Base-by-base conservation (phyloP, 1,140 invertebrate species). In the Scaptomyza hsui region DNA sequence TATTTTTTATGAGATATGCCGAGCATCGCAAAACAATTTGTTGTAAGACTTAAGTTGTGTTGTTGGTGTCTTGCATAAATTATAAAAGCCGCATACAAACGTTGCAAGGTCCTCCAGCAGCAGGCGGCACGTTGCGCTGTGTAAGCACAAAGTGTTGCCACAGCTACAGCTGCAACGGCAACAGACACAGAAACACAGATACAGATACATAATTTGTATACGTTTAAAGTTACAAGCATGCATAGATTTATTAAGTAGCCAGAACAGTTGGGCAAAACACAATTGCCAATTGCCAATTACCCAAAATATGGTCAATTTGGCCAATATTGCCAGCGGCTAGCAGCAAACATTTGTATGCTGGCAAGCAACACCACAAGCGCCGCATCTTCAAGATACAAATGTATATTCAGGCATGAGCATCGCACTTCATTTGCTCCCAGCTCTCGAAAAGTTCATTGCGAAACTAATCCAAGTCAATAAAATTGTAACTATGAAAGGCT, bases 21-120 rank as follows among this genome's bases (percentile, higher is more conserved):
- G 47, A 77, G 81, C 81, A 85, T 81, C 77, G 75, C 68, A 80
- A 85, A 86, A 85, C 81, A 85, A 85, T 86, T 88, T 81, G 81
- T 86, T 81, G 81, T 86, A 81, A 74, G 77, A 74, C 70, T 86
- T 81, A 72, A 80, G 81, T 65, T 48, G 77, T 70, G 72, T 74
- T 80, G 7, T 77, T 77, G 81, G 81, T 81, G 73, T 86, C 82
- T 71, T 70, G 81, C 77, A 86, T 86, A 86, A 86, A 86, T 86
- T 86, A 86, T 81, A 86, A 77, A 88, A 67, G 61, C 63, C 70
- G 78, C 64, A 82, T 47, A 79, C 74, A 51, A n/a, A 32, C 13
- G 57, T 26, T 45, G 41, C 57, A 52, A 29, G 7, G 6, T 29
- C 7, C 26, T 18, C 19, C 24, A 26, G 62, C 24, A 26, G 62